Percentiles rank a stretch among this genome's conserved stretches.
These are phyloP conservation scores for Paelopatides confundens DNA, from an alignment of 53 echinoderm and acorn worm genomes.

Conservation along the genomic window DNA sequence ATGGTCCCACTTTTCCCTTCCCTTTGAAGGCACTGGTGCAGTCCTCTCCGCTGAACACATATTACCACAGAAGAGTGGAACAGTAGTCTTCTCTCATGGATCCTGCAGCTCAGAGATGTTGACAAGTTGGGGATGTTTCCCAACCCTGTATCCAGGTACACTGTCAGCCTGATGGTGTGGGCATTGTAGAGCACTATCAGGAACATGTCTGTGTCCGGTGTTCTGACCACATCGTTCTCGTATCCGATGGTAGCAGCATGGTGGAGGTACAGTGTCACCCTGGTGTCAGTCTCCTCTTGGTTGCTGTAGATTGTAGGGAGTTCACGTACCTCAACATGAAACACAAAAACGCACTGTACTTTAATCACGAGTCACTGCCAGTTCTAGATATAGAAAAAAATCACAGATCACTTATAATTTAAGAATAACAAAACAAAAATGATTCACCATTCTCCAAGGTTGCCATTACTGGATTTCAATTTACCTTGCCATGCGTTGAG, in stretches of 20 bases:
- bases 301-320: too few species aligned
- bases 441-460: too few species aligned
- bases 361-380: too few species aligned
- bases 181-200: constrained; percentile 46
- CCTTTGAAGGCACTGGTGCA: constrained; percentile 66
- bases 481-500: too few species aligned
- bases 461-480: too few species aligned
- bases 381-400: too few species aligned
- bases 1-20: constrained; percentile 64
- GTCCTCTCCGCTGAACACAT: constrained; percentile 65
- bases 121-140: constrained; percentile 28
- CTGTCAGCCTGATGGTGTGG: background rate
- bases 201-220: constrained; percentile 60
- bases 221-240: constrained; percentile 52
- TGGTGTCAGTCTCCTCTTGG: constrained; percentile 67
- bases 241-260: constrained; percentile 38
- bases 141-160: constrained; percentile 53
- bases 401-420: too few species aligned
- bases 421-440: too few species aligned
- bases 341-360: too few species aligned
- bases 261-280: constrained; percentile 53
- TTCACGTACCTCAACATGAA: too few species aligned
- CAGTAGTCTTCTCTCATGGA: constrained; percentile 9
- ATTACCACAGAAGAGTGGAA: constrained; percentile 29
- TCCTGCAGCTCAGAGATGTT: constrained; percentile 42